Percentiles rank a stretch among this genome's conserved stretches.
phyloP scores from a whole-genome alignment of 1,140 invertebrate species.

The Idris sp. region DNA sequence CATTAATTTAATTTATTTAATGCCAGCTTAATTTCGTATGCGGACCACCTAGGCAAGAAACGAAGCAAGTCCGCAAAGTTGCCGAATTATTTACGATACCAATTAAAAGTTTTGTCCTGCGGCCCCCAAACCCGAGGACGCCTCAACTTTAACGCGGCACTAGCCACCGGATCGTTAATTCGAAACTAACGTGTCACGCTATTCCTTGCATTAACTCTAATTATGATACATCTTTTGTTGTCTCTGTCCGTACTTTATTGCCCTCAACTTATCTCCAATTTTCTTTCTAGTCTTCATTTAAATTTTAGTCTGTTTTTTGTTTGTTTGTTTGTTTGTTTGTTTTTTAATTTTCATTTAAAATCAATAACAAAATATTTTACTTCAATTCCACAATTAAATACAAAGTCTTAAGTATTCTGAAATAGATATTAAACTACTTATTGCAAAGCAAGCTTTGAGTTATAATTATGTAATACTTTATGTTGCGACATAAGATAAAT shows the following conservation, averaged over 20 bases:
- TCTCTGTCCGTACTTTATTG: slow-evolving; percentile 6
- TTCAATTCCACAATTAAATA: no score
- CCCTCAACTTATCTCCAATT: slow-evolving; percentile 17
- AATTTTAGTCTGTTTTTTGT: no score
- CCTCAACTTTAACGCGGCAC: slow-evolving; percentile 44
- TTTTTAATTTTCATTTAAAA: no score
- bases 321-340: no score
- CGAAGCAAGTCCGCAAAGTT: slow-evolving; percentile 72
- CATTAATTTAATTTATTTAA: slow-evolving; percentile 78
- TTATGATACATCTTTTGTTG: slow-evolving; percentile 64
- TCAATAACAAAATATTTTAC: no score
- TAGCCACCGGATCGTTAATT: slow-evolving; percentile 69
- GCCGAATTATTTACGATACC: slow-evolving; percentile 78
- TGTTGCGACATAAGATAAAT: no score
- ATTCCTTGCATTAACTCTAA: slow-evolving; percentile 45
- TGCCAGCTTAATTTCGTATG: slow-evolving; percentile 77
- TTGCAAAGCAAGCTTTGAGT: no score
- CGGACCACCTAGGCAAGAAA: slow-evolving; percentile 67
- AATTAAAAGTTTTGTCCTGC: slow-evolving; percentile 75
- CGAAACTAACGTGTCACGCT: slow-evolving; percentile 46
- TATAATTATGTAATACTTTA: no score
- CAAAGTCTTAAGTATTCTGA: no score
- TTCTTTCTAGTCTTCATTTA: background rate
- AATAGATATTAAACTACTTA: no score
- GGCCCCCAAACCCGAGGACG: slow-evolving; percentile 17